phyloP scores from a whole-genome alignment of 2,888 invertebrate genomes.

The Pachycephus smyrnensis region DNA sequence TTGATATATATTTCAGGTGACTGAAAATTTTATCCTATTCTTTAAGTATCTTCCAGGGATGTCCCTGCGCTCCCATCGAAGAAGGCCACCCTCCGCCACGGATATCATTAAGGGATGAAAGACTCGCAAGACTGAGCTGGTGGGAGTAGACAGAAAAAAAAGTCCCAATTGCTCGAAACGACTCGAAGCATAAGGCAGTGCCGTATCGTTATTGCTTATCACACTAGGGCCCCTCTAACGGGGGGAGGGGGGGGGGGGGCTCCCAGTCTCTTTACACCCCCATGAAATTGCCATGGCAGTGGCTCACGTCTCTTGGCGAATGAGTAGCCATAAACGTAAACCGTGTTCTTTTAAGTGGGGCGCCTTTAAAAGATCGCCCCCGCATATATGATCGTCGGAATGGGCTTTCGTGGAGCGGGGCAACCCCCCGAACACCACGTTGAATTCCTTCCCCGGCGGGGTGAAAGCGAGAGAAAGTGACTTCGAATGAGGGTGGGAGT shows the following conservation, averaged over 20 bases:
- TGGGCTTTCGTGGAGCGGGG: constrained; percentile 24
- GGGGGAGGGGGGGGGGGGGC: background rate
- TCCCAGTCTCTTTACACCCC: background rate
- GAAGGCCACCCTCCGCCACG: background rate
- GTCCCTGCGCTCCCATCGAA: background rate
- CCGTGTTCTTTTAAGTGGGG: constrained; percentile 67
- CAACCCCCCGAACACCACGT: background rate
- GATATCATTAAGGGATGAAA: constrained; percentile 9
- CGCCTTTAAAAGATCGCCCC: constrained; percentile 64
- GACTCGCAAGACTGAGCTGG: background rate
- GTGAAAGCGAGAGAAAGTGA: constrained; percentile 37
- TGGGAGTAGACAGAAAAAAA: constrained; percentile 13
- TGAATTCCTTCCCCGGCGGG: constrained; percentile 21
- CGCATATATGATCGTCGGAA: constrained; percentile 57
- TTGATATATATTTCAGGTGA: background rate
- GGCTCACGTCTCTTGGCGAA: constrained; percentile 40
- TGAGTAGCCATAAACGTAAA: constrained; percentile 67
- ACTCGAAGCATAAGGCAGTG: constrained; percentile 39
- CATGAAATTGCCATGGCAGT: background rate
- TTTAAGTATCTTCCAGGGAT: background rate
- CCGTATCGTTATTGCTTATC: constrained; percentile 59
- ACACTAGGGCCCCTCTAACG: constrained; percentile 39
- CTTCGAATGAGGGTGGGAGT: constrained; percentile 32
- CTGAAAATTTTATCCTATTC: background rate
- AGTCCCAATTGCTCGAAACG: constrained; percentile 37